Base-by-base conservation (phyloP, 2,113 vertebrate species). In the Triplophysa dalaica region DNA sequence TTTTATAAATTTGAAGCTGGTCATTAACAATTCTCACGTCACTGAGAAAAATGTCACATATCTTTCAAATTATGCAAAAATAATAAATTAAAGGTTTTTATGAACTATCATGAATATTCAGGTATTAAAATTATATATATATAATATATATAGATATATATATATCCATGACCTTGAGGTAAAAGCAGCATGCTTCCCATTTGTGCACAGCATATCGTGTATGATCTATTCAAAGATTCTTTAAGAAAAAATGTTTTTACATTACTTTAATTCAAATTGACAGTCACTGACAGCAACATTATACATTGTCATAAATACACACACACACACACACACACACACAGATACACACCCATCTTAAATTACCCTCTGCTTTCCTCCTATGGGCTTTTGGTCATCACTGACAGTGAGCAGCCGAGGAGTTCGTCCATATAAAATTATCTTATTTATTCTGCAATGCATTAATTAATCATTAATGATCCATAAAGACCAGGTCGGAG, bases 391-490 rank as follows among this genome's bases (percentile, higher is more conserved):
- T 50, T 12, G 43, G 22, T 70, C 70, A 83, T 43, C 63, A 61
- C 45, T 33, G 19, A 73, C 58, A 63, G 63, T 62, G 45, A 61
- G 33, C 45, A 43, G 3, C 74, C 75, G 66, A 84, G 84, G 78
- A 82, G 85, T 85, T 88, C 86, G 86, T 89, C 87, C 82, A 0
- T 86, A 86, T 82, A 89, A 90, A 58, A 89, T 87, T 87, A 89
- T 77, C 87, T 80, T 84, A 77, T 89, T 91, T 82, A 83, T 87
- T 86, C 84, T 88, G 88, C 73, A 88, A 84, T 87, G 90, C 87
- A 84, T 92, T 92, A 91, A 93, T 92, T 89, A 92, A 91, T 92
- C 91, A 92, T 92, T 92, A 91, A 92, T 93, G 90, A 91, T 90
- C 89, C 90, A 92, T 91, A 91, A 90, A 89, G 80, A 87, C 72